These are phyloP conservation scores for Catocala nupta DNA, from an alignment of 2,888 invertebrate species.

Conservation along the genomic window DNA sequence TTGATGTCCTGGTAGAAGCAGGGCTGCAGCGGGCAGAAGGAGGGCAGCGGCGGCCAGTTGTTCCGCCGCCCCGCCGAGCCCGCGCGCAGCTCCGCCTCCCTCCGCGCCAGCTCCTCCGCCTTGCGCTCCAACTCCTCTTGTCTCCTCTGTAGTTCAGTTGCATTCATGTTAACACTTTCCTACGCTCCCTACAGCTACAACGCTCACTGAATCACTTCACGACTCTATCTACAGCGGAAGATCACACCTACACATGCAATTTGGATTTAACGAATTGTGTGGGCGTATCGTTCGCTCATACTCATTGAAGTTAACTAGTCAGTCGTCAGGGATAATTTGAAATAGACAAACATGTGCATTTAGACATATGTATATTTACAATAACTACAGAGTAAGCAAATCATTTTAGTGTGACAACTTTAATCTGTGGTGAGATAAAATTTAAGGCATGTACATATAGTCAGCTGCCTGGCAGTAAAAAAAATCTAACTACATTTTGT, in stretches of 20 bases:
- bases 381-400: slow-evolving; percentile 10
- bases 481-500: too few species aligned
- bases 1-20: slow-evolving; percentile 99
- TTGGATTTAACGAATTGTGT: slow-evolving; percentile 36
- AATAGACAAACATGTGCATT: slow-evolving; percentile 13
- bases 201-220: slow-evolving; percentile 11
- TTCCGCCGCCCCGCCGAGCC: slow-evolving; percentile 91
- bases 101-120: slow-evolving; percentile 94
- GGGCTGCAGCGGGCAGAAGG: slow-evolving; percentile 97
- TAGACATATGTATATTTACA: not conserved
- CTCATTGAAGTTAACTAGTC: slow-evolving; percentile 11
- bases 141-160: slow-evolving; percentile 88
- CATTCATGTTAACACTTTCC: slow-evolving; percentile 30
- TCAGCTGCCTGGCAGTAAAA: too few species aligned
- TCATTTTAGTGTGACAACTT: slow-evolving; percentile 10
- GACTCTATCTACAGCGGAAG: slow-evolving; percentile 44
- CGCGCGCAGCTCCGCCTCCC: slow-evolving; percentile 94
- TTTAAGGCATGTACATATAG: not conserved
- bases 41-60: slow-evolving; percentile 99
- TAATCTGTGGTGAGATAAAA: slow-evolving; percentile 22
- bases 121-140: slow-evolving; percentile 97
- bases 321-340: slow-evolving; percentile 4
- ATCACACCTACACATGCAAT: slow-evolving; percentile 43
- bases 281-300: slow-evolving; percentile 29
- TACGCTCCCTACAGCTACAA: not conserved